Evolutionary conservation across 2,888 invertebrate genomes (phyloP), one percentile per base, ranked within the genome.

Genomic region (Drosophila rellima): DNA sequence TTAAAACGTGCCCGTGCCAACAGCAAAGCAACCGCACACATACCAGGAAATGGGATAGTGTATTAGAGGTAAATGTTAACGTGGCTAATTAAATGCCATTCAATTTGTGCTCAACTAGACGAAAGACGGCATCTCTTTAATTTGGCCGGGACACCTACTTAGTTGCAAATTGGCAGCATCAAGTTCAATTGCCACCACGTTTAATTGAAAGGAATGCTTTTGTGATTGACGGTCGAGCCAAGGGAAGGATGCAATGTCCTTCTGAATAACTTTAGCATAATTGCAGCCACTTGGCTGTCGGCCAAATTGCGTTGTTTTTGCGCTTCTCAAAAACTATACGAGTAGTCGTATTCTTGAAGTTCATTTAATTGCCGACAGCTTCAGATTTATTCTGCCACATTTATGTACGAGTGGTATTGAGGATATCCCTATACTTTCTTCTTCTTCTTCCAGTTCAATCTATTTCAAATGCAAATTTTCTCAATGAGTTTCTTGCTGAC

Each of bases 231-330:
- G 18, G 20, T 13, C 18, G 17, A 35, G n/a, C 17, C 10, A 18
- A 40, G 1, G 23, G 23, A 26, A 31, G n/a, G 18, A 13, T 13
- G 13, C 31, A 8, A 26, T 4, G 18, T 18, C 10, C 40, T 42
- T 13, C 31, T 65, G 31, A 45, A 11, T 23, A 65, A 73, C 33
- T 59, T 66, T 44, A 50, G 29, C 78, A 65, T 86, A 80, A 86
- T 83, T 80, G 72, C 62, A 60, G 62, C 31, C 52, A 67, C 70
- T 84, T 82, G 82, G 82, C 82, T 57, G 26, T n/a, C 37, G 60
- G 52, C 88, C 82, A 82, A 82, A 88, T 82, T 55, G 70, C 71
- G 67, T 70, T 82, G 82, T 85, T 82, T 83, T 71, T 33, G 35
- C 50, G 60, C 40, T 52, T 18, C 31, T 31, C 57, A 42, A 65